These are phyloP conservation scores for Propithecus perrieri DNA, from an alignment of 2,797 vertebrate genomes.

Conservation along the genomic window DNA sequence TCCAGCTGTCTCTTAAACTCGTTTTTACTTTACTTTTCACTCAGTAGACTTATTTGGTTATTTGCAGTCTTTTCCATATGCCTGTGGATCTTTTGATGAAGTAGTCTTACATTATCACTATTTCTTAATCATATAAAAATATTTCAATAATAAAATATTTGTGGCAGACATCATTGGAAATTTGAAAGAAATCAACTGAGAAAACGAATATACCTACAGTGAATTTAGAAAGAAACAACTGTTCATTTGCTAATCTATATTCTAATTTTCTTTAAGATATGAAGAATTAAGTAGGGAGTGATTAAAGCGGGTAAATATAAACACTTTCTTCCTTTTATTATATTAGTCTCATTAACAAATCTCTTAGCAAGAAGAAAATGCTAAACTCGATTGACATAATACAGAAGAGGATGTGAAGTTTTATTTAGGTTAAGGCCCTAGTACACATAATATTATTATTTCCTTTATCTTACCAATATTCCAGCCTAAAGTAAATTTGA, in stretches of 20 bases:
- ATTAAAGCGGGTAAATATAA: constrained; percentile 13
- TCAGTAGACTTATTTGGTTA: constrained; percentile 78
- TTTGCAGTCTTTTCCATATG: constrained; percentile 67
- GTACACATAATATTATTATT: constrained; percentile 31
- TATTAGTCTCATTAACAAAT: background rate
- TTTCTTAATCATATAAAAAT: constrained; percentile 45
- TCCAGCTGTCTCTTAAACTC: constrained; percentile 81
- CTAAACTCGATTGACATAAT: background rate
- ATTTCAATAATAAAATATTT: constrained; percentile 36
- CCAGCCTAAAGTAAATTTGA: constrained; percentile 27
- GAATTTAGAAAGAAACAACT: constrained; percentile 46
- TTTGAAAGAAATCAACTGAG: constrained; percentile 42
- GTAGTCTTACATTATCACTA: constrained; percentile 20
- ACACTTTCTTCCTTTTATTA: background rate
- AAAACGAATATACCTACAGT: background rate
- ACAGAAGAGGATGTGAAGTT: background rate
- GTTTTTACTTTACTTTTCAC: constrained; percentile 79
- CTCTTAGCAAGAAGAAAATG: constrained; percentile 27
- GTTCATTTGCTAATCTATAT: constrained; percentile 17
- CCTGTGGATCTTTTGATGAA: constrained; percentile 57
- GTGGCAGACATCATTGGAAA: background rate
- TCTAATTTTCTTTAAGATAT: constrained; percentile 42
- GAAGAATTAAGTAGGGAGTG: background rate
- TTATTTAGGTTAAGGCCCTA: constrained; percentile 37
- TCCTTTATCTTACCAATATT: constrained; percentile 39